Evolutionary conservation across 2,888 invertebrate species (phyloP).

Genomic region (Lasius fuliginosus): DNA sequence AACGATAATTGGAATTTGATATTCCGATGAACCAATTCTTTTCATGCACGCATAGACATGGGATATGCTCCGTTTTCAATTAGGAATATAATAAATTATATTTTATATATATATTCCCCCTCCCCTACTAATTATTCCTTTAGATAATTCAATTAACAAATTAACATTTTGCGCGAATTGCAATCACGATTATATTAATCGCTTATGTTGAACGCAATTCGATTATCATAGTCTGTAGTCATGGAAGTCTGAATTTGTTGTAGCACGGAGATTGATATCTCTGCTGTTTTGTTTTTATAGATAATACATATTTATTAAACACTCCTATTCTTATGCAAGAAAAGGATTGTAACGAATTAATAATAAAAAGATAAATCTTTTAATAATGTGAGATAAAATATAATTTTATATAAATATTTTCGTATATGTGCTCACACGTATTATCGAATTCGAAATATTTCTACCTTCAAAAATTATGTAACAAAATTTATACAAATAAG

Average conservation of each 20-base stretch:
- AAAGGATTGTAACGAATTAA: not conserved
- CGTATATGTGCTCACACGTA: not conserved
- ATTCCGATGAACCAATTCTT: constrained; percentile 30
- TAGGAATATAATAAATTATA: constrained; percentile 66
- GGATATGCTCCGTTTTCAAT: constrained; percentile 43
- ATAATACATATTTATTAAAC: not conserved
- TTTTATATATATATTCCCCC: constrained; percentile 58
- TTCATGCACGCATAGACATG: constrained; percentile 14
- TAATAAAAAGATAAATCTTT: constrained; percentile 10
- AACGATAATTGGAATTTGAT: constrained; percentile 34
- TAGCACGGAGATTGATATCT: not conserved
- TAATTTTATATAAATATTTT: not conserved
- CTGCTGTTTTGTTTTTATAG: not conserved
- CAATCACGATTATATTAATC: not conserved
- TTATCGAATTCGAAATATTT: not conserved
- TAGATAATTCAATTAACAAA: not conserved
- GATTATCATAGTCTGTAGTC: not conserved
- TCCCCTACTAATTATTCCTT: not conserved
- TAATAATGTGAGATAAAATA: constrained; percentile 1
- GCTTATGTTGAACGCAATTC: not conserved
- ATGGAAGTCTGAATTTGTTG: not conserved
- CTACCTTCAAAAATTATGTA: not conserved
- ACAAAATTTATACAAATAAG: not conserved
- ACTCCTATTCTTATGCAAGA: not conserved
- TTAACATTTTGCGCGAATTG: not conserved